Conservation (phyloP, 2,888 invertebrate genomes). For the Netelia melanura region DNA sequence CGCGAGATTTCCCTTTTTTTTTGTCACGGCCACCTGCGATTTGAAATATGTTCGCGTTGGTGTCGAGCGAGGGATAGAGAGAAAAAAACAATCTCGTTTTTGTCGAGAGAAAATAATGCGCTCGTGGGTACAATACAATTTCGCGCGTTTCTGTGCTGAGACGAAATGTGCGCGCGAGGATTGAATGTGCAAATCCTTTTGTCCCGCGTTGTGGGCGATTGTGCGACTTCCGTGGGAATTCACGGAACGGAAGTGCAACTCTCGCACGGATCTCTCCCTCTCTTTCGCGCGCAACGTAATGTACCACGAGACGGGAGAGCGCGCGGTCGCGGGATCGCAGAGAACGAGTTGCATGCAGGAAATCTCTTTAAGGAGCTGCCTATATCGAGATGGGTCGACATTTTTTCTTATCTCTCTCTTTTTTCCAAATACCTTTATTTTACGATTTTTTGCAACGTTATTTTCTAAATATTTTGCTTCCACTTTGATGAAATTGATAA, state of each 20-base stretch:
- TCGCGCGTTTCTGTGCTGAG: not conserved
- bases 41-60: too few species aligned
- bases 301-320: conserved; percentile 46
- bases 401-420: too few species aligned
- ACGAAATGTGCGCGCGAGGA: conserved; percentile 31
- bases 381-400: too few species aligned
- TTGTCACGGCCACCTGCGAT: not conserved
- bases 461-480: too few species aligned
- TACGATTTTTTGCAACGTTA: too few species aligned
- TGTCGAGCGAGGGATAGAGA: not conserved
- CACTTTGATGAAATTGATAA: too few species aligned
- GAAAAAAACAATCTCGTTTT: not conserved
- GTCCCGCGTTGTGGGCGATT: conserved; percentile 77
- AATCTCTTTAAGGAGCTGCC: not conserved
- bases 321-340: conserved; percentile 3
- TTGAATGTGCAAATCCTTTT: conserved; percentile 76
- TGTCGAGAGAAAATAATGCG: conserved; percentile 12
- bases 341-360: not conserved
- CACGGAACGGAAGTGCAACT: conserved; percentile 84
- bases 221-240: conserved; percentile 84
- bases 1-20: not conserved
- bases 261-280: conserved; percentile 45
- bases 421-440: too few species aligned
- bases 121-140: conserved; percentile 40
- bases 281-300: conserved; percentile 25